These are phyloP conservation scores for Ischnus inquisitorius DNA, from an alignment of 2,888 invertebrate genomes.

Conservation along the genomic window DNA sequence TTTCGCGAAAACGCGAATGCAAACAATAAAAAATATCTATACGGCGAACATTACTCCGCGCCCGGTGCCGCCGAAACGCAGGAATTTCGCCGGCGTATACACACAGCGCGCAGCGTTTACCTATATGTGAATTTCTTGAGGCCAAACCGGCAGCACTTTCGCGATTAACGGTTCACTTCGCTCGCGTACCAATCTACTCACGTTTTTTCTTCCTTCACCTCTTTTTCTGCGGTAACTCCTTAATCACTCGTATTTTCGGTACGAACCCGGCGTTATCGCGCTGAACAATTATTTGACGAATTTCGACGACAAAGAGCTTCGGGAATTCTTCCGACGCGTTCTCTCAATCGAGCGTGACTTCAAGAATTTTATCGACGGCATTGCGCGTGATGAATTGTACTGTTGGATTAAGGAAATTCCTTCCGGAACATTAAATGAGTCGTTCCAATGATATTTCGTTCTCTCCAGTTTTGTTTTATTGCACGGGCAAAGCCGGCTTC, in stretches of 20 bases:
- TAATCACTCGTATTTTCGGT: neutral
- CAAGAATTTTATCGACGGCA: too few relatives aligned
- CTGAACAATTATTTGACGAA: neutral
- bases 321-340: neutral
- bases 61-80: slow-evolving; percentile 17
- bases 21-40: slow-evolving; percentile 52
- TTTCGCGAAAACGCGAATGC: slow-evolving; percentile 55
- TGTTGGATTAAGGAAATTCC: too few relatives aligned
- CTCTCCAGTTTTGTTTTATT: too few relatives aligned
- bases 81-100: slow-evolving; percentile 50
- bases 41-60: slow-evolving; percentile 27
- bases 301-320: neutral
- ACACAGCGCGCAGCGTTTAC: slow-evolving; percentile 4
- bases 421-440: too few relatives aligned
- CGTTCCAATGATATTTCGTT: too few relatives aligned
- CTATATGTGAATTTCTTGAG: slow-evolving; percentile 11
- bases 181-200: slow-evolving; percentile 5
- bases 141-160: slow-evolving; percentile 3
- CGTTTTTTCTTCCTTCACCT: neutral
- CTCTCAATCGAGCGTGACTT: too few relatives aligned
- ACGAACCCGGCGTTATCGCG: neutral
- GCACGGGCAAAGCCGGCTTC: too few relatives aligned
- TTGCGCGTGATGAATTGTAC: too few relatives aligned
- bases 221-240: neutral
- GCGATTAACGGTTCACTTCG: slow-evolving; percentile 12